phyloP scores from a whole-genome alignment of 2,888 invertebrate genomes.

The Apotomis capreana region DNA sequence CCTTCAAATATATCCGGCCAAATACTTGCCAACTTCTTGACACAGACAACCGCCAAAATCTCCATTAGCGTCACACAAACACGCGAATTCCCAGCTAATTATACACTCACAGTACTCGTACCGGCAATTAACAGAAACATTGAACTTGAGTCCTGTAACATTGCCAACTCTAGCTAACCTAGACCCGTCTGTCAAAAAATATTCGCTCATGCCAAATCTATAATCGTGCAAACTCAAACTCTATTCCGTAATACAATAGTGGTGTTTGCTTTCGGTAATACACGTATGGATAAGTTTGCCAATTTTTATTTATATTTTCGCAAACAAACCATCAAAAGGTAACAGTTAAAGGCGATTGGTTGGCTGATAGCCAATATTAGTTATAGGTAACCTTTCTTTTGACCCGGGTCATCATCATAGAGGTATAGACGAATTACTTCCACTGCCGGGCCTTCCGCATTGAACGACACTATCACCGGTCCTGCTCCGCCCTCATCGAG shows the following conservation, averaged over 20 bases:
- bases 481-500: too few species aligned
- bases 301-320: slow-evolving; percentile 45
- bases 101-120: slow-evolving; percentile 48
- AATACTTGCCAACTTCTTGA: background rate
- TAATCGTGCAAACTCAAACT: background rate
- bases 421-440: too few species aligned
- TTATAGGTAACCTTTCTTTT: slow-evolving; percentile 45
- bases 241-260: slow-evolving; percentile 2
- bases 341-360: slow-evolving; percentile 50
- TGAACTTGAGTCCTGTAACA: slow-evolving; percentile 70
- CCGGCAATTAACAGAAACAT: slow-evolving; percentile 69
- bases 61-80: slow-evolving; percentile 7
- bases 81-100: slow-evolving; percentile 52
- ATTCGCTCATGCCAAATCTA: slow-evolving; percentile 11
- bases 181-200: slow-evolving; percentile 25
- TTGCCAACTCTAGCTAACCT: slow-evolving; percentile 52
- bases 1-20: too few species aligned
- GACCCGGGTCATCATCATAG: slow-evolving; percentile 10
- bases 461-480: too few species aligned
- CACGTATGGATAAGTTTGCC: slow-evolving; percentile 21
- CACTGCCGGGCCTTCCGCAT: too few species aligned
- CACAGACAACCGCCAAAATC: background rate
- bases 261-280: slow-evolving; percentile 4
- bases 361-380: slow-evolving; percentile 60
- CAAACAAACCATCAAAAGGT: slow-evolving; percentile 48